Percentiles rank a stretch among this genome's conserved stretches.
phyloP scores from a whole-genome alignment of 2,113 vertebrate genomes.

The Chrysochloris asiatica region DNA sequence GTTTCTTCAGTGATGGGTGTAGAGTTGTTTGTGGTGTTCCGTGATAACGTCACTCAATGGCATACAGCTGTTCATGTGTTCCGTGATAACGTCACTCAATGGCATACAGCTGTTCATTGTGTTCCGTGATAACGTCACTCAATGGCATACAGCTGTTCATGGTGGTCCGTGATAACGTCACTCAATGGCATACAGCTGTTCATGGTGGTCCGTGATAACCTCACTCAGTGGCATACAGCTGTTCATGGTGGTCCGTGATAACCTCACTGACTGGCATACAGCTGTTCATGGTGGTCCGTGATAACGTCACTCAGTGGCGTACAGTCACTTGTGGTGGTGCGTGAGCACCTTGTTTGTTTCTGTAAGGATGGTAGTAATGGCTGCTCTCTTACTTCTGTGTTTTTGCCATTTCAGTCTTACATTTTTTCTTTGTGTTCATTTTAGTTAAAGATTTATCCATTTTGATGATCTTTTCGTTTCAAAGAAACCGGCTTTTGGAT shows the following conservation, averaged over 20 bases:
- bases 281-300: background rate
- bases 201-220: background rate
- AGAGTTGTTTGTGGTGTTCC: background rate
- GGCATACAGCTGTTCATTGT: background rate
- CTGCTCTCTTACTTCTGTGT: background rate
- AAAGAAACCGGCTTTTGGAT: background rate
- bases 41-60: too few relatives aligned
- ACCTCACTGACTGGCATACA: background rate
- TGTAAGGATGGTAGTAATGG: background rate
- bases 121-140: background rate
- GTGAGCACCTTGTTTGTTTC: background rate
- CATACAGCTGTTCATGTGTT: too few relatives aligned
- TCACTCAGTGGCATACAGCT: too few relatives aligned
- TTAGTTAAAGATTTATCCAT: background rate
- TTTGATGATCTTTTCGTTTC: background rate
- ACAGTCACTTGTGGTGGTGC: background rate
- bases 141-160: background rate
- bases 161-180: background rate
- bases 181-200: background rate
- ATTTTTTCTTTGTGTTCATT: background rate
- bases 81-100: too few relatives aligned
- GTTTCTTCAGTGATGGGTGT: background rate
- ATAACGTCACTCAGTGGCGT: too few relatives aligned
- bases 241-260: background rate
- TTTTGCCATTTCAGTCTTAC: background rate